Conservation (phyloP, 1,140 invertebrate genomes). For the Zaprionus vittiger region DNA sequence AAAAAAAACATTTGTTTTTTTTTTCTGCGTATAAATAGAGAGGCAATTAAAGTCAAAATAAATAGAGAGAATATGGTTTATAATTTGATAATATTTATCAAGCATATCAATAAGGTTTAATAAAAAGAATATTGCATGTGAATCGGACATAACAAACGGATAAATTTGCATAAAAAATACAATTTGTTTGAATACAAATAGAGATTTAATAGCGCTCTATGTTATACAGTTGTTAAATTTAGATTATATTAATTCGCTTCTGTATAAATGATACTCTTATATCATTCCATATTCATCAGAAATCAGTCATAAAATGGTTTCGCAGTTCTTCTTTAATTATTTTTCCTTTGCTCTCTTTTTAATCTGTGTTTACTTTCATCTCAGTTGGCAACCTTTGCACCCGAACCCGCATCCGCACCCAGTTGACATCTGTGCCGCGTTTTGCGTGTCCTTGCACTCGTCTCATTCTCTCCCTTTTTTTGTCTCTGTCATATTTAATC, state of each 20-base stretch:
- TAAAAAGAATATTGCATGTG: too few relatives aligned
- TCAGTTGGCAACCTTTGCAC: conserved; percentile 14
- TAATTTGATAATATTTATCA: not conserved
- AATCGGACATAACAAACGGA: too few relatives aligned
- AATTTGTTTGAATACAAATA: not conserved
- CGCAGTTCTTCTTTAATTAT: not conserved
- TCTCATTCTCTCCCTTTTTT: not conserved
- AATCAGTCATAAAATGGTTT: not conserved
- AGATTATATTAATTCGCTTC: not conserved
- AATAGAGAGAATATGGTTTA: not conserved
- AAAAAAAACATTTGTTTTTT: not conserved
- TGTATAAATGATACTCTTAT: not conserved
- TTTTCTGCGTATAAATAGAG: not conserved
- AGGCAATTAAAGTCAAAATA: not conserved
- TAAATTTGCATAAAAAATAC: not conserved
- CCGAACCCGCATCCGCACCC: not conserved
- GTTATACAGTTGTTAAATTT: not conserved
- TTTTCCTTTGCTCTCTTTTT: not conserved
- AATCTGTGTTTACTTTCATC: conserved; percentile 16
- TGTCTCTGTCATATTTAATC: conserved; percentile 66
- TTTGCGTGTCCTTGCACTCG: conserved; percentile 23
- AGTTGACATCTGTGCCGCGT: not conserved
- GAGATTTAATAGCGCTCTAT: not conserved
- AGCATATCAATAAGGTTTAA: not conserved
- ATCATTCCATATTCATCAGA: not conserved